Conservation (phyloP, 2,797 vertebrate species). For the Chloroceryle inda region DNA sequence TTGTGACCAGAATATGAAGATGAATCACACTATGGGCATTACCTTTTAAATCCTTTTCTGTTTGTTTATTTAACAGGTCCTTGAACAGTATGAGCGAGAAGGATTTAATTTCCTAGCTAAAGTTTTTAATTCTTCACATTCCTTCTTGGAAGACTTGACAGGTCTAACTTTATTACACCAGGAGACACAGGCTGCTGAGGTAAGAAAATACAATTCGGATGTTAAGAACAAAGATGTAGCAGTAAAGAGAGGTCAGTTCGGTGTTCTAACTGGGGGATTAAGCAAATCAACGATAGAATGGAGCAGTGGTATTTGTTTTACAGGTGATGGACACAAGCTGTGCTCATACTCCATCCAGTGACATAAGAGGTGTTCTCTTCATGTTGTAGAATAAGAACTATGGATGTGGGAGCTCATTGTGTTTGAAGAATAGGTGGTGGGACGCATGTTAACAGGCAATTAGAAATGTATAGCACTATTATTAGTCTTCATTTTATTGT, state of each 20-base stretch:
- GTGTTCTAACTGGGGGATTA: background rate
- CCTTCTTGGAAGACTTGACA: constrained; percentile 97
- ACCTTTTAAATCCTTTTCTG: background rate
- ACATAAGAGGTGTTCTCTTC: background rate
- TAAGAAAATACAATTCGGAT: constrained; percentile 70
- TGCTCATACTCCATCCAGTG: background rate
- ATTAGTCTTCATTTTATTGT: background rate
- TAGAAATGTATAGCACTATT: background rate
- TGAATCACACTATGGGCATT: background rate
- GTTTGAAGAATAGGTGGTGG: background rate
- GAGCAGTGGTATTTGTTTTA: background rate
- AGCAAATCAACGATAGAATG: background rate
- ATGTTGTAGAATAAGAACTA: background rate
- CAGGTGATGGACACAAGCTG: background rate
- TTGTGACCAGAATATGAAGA: background rate
- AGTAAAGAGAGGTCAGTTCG: background rate
- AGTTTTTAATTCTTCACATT: constrained; percentile 99
- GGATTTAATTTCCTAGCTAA: constrained; percentile 94
- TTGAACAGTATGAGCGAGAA: constrained; percentile 93
- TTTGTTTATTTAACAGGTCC: constrained; percentile 85
- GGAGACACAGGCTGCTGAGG: constrained; percentile 98
- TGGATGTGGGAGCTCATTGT: background rate
- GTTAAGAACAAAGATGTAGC: background rate
- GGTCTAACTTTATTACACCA: constrained; percentile 96
- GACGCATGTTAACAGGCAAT: background rate